Evolutionary conservation across 1,140 invertebrate species (phyloP).

Genomic region (Drosophila pachea): DNA sequence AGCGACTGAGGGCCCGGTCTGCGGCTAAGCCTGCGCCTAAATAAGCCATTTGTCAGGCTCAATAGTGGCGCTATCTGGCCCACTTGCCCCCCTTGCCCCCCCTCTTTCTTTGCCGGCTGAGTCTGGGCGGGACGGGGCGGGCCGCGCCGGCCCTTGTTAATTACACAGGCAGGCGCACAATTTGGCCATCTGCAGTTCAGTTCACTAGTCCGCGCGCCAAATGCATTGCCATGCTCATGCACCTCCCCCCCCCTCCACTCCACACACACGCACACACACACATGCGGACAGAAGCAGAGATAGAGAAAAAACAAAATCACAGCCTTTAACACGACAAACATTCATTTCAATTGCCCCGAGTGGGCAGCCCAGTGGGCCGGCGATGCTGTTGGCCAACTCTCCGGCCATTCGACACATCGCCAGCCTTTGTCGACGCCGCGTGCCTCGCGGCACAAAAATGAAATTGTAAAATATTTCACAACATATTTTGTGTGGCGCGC

Average conservation of each 20-base stretch:
- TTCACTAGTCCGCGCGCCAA: conserved; percentile 25
- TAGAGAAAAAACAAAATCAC: conserved; percentile 52
- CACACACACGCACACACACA: neutral
- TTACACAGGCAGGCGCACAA: conserved; percentile 38
- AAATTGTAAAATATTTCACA: conserved; percentile 72
- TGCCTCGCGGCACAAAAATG: conserved; percentile 42
- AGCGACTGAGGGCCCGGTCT: conserved; percentile 3
- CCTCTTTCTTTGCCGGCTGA: neutral
- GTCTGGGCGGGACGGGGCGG: too few relatives aligned
- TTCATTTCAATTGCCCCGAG: conserved; percentile 69
- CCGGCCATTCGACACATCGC: conserved; percentile 2
- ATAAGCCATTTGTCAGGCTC: conserved; percentile 72
- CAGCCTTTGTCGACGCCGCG: conserved; percentile 24
- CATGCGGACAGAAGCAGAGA: conserved; percentile 2
- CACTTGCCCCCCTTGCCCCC: neutral
- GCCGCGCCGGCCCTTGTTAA: conserved; percentile 23
- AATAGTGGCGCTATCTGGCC: conserved; percentile 25
- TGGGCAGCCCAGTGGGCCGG: conserved; percentile 24
- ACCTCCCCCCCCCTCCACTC: conserved; percentile 7
- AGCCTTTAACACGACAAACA: conserved; percentile 71
- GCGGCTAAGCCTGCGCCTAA: conserved; percentile 46
- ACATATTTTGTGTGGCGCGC: conserved; percentile 65
- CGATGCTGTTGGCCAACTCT: neutral
- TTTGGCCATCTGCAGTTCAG: conserved; percentile 28
- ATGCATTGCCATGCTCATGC: conserved; percentile 31